phyloP scores from a whole-genome alignment of 1,140 invertebrate species.

The Argopecten irradians region DNA sequence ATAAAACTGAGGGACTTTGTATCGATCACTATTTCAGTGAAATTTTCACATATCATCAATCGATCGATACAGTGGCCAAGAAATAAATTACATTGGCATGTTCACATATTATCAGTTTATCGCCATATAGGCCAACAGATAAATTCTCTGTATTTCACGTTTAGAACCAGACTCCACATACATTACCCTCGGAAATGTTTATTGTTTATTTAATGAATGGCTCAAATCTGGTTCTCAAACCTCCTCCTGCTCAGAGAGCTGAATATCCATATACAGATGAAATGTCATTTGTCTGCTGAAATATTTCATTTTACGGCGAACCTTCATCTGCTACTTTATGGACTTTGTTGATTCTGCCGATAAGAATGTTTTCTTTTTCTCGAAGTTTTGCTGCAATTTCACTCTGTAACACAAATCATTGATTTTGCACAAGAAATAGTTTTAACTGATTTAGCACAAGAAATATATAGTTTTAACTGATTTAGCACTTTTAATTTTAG shows the following conservation, averaged over 20 bases:
- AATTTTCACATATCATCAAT: too few species aligned
- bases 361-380: constrained; percentile 69
- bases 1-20: too few species aligned
- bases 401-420: constrained; percentile 61
- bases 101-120: too few species aligned
- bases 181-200: background rate
- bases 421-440: constrained; percentile 1
- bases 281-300: too few species aligned
- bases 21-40: too few species aligned
- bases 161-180: background rate
- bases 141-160: too few species aligned
- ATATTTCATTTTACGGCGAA: background rate
- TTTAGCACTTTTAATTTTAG: background rate
- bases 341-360: constrained; percentile 74
- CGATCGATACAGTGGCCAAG: too few species aligned
- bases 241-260: too few species aligned
- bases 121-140: too few species aligned
- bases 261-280: too few species aligned
- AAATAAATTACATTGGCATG: too few species aligned
- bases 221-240: background rate
- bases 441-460: background rate
- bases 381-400: constrained; percentile 70
- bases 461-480: background rate
- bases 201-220: background rate
- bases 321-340: constrained; percentile 64